Evolutionary conservation across 2,797 vertebrate genomes (phyloP), one percentile per base, ranked within the genome.

Genomic region (Crocidura indochinensis): DNA sequence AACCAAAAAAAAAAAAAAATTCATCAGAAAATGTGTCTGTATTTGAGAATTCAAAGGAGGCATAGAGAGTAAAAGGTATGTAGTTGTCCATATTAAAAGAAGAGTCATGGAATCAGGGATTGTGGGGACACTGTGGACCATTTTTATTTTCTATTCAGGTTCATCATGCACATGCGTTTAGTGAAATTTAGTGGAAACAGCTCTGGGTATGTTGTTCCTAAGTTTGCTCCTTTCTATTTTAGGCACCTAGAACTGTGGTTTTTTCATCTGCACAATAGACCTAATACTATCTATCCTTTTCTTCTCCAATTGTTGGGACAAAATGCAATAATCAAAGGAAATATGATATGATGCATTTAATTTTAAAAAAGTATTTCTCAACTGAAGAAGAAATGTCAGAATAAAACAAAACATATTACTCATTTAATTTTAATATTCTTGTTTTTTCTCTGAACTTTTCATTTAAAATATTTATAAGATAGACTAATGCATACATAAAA

Each of bases 281-380:
- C 74, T 64, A 81, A 88, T 51, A 31, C 82, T 60, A n/a, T 44
- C 38, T 67, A 56, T 7, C 60, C 22, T 76, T 47, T 38, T 15
- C 68, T 6, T 91, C 38, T 83, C 26, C 29, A 92, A 67, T 38
- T 76, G 19, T 83, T 69, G 64, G 27, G 15, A 65, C 53, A 20
- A 91, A 92, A 91, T 47, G 14, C 6, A 65, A 22, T 46, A 78
- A 60, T 46, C 29, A 87, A 91, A 91, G 6, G 38, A 78, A 75
- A 92, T 31, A 62, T 53, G 38, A 38, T 38, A 2, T 29, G 76
- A 80, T 83, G 68, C 47, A 8, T 80, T 78, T 76, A 83, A 38
- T 65, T 2, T 86, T 73, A 64, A 79, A 7, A 47, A 77, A 17
- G 14, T 60, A 4, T 26, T 77, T 87, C 62, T 76, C 47, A 86